phyloP scores from a whole-genome alignment of 2,797 vertebrate genomes.

The Pangasius larnaudii region DNA sequence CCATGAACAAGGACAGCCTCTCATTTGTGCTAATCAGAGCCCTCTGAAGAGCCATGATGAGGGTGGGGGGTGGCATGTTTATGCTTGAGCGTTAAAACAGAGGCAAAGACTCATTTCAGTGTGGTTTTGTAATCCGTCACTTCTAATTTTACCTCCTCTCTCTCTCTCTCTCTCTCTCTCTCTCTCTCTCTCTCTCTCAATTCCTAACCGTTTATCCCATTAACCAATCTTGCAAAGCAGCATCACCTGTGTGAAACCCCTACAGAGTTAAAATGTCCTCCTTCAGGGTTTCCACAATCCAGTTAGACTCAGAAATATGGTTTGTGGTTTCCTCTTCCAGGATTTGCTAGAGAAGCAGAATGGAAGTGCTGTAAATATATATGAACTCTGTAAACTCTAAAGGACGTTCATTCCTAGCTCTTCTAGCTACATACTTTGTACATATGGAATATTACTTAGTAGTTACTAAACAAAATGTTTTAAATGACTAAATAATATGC shows the following conservation, averaged over 20 bases:
- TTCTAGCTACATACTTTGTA: background rate
- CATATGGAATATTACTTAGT: background rate
- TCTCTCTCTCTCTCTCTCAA: background rate
- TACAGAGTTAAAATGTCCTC: slow-evolving; percentile 10
- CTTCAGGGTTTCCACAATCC: background rate
- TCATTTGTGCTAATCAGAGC: slow-evolving; percentile 34
- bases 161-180: background rate
- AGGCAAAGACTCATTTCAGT: background rate
- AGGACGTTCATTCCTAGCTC: background rate
- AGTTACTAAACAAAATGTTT: background rate
- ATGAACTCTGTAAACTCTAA: background rate
- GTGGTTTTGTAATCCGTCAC: background rate
- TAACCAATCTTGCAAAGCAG: background rate
- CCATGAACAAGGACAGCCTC: slow-evolving; percentile 25
- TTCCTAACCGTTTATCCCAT: background rate
- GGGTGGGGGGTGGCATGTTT: background rate
- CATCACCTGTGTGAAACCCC: background rate
- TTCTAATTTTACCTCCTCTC: background rate
- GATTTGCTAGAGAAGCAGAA: background rate
- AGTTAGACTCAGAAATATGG: background rate
- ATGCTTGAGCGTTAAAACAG: background rate
- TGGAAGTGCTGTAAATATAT: background rate
- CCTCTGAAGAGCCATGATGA: background rate
- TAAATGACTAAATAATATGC: background rate
- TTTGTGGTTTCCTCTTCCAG: background rate